Percentiles rank a stretch among this genome's conserved stretches.
Evolutionary conservation across 2,888 invertebrate species (phyloP).

Genomic region (Yponomeuta malinellus): DNA sequence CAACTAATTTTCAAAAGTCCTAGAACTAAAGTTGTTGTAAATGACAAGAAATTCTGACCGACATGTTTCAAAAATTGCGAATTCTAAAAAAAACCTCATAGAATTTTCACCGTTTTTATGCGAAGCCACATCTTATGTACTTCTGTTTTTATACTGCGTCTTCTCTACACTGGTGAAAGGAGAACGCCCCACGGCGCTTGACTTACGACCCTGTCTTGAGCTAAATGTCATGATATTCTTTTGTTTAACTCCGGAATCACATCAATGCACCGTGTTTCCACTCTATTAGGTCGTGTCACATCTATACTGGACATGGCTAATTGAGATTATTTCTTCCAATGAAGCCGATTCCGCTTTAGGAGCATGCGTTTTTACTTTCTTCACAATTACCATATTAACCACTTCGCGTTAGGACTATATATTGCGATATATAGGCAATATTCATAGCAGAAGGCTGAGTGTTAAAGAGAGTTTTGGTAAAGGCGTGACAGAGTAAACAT

Average conservation of each 20-base stretch:
- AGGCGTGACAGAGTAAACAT: too few relatives aligned
- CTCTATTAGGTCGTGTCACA: slow-evolving; percentile 1
- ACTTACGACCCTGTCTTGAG: slow-evolving; percentile 60
- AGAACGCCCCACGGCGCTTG: slow-evolving; percentile 27
- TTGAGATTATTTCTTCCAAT: neutral
- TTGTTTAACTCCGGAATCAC: slow-evolving; percentile 43
- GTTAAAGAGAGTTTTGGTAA: too few relatives aligned
- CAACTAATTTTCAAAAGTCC: neutral
- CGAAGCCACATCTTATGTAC: neutral
- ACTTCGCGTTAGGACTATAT: too few relatives aligned
- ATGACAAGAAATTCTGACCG: neutral
- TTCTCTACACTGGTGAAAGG: neutral
- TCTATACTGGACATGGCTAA: neutral
- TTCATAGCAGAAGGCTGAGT: too few relatives aligned
- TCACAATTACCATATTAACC: neutral
- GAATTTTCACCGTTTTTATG: neutral
- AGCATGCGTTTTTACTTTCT: neutral
- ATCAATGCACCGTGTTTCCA: slow-evolving; percentile 5
- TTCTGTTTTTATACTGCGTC: neutral
- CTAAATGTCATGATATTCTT: slow-evolving; percentile 63
- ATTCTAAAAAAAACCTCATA: too few relatives aligned
- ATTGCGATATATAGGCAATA: too few relatives aligned
- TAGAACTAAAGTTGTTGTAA: neutral
- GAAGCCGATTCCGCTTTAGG: neutral
- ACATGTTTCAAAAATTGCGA: neutral